phyloP scores from a whole-genome alignment of 2,888 invertebrate species.

The Xanthorhoe designata region DNA sequence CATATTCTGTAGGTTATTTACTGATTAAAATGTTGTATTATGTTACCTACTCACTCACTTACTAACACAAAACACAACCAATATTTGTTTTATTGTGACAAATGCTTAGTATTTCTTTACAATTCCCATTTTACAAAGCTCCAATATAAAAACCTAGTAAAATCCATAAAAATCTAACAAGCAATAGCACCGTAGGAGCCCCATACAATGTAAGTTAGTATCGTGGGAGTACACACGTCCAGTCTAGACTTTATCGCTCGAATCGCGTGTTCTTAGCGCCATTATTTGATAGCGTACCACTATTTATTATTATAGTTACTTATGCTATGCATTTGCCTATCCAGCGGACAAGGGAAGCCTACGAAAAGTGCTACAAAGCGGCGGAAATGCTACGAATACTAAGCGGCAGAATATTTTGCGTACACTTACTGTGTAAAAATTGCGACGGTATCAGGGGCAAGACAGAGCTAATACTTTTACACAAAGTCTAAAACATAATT shows the following conservation, averaged over 20 bases:
- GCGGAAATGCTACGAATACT: not conserved
- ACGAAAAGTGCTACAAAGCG: conserved; percentile 8
- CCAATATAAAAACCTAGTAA: not conserved
- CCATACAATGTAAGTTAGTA: conserved; percentile 25
- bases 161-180: conserved; percentile 5
- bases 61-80: no score
- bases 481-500: no score
- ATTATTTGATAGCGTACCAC: conserved; percentile 36
- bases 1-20: no score
- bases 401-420: no score
- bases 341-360: conserved; percentile 12
- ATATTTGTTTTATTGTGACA: no score
- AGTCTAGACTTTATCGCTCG: conserved; percentile 48
- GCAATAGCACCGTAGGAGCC: conserved; percentile 25
- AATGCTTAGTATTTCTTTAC: not conserved
- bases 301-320: conserved; percentile 35
- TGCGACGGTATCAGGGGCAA: not conserved
- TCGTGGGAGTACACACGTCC: conserved; percentile 26
- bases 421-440: no score
- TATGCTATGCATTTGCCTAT: conserved; percentile 14
- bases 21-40: no score
- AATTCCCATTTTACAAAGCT: not conserved
- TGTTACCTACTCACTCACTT: no score
- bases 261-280: conserved; percentile 33
- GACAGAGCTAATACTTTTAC: no score